A percentile compares a stretch with the other conserved stretches of the same genome.
These are phyloP conservation scores for Drosophila stalkeri DNA, from an alignment of 2,888 invertebrate species.

Conservation along the genomic window DNA sequence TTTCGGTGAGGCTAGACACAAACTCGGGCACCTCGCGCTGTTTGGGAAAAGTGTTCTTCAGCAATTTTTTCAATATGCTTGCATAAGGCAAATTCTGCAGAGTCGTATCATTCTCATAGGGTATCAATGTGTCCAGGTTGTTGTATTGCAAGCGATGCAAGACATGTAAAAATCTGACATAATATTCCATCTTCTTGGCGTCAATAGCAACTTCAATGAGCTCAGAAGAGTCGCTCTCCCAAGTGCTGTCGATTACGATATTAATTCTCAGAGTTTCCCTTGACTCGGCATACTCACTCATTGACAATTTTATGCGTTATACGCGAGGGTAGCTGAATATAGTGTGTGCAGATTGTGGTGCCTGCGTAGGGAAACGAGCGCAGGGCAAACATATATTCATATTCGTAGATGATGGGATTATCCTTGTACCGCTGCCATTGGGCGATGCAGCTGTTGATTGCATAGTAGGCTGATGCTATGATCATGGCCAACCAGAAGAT, in stretches of 20 bases:
- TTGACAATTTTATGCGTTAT: not conserved
- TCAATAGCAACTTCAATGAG: not conserved
- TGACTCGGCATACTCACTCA: not conserved
- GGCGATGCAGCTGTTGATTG: conserved; percentile 70
- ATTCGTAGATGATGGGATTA: conserved; percentile 86
- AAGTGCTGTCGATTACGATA: not conserved
- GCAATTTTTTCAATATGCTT: not conserved
- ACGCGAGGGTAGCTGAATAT: not conserved
- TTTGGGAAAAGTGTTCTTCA: not conserved
- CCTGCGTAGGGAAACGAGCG: conserved; percentile 86
- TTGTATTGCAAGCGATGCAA: conserved; percentile 67
- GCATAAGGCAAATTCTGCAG: conserved; percentile 57
- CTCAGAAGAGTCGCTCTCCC: conserved; percentile 34
- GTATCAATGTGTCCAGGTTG: conserved; percentile 64
- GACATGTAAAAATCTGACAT: conserved; percentile 65
- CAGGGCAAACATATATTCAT: conserved; percentile 86
- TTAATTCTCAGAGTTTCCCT: not conserved
- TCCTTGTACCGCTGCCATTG: conserved; percentile 85
- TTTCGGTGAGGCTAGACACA: conserved; percentile 79
- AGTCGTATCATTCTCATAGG: conserved; percentile 71
- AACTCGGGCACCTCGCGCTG: not conserved
- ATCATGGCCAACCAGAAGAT: conserved; percentile 76
- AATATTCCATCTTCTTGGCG: conserved; percentile 50
- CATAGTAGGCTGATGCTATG: conserved; percentile 69
- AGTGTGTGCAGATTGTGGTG: conserved; percentile 86